Conservation (phyloP, 2,797 vertebrate genomes). For the Bradypodion pumilum region DNA sequence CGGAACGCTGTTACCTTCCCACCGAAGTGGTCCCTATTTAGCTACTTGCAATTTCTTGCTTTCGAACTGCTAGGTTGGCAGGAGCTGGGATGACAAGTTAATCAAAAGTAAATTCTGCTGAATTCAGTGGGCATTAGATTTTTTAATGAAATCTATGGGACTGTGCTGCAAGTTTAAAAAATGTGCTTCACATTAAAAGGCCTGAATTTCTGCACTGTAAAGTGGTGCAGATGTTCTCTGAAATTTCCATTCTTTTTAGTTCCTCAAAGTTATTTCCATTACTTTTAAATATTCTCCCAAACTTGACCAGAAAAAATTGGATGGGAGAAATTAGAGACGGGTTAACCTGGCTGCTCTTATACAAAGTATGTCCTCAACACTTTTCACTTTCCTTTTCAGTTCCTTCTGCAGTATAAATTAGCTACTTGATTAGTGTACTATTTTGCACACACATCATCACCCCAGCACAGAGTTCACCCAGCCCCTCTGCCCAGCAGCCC, state of each 20-base stretch:
- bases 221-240: background rate
- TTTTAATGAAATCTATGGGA: background rate
- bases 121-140: background rate
- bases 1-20: too few relatives aligned
- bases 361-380: too few relatives aligned
- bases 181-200: background rate
- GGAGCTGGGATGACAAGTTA: background rate
- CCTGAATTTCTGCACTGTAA: background rate
- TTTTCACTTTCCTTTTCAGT: too few relatives aligned
- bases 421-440: background rate
- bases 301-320: background rate
- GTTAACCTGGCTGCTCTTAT: too few relatives aligned
- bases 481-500: too few relatives aligned
- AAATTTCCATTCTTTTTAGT: background rate
- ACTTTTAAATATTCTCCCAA: background rate
- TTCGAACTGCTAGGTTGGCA: too few relatives aligned
- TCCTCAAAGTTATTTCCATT: background rate
- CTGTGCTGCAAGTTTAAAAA: background rate
- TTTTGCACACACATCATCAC: too few relatives aligned
- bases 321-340: too few relatives aligned
- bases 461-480: too few relatives aligned
- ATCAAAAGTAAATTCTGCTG: background rate
- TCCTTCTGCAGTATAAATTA: too few relatives aligned
- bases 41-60: too few relatives aligned
- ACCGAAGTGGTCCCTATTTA: too few relatives aligned